phyloP scores from a whole-genome alignment of 2,113 vertebrate genomes.

The Suricata suricatta region DNA sequence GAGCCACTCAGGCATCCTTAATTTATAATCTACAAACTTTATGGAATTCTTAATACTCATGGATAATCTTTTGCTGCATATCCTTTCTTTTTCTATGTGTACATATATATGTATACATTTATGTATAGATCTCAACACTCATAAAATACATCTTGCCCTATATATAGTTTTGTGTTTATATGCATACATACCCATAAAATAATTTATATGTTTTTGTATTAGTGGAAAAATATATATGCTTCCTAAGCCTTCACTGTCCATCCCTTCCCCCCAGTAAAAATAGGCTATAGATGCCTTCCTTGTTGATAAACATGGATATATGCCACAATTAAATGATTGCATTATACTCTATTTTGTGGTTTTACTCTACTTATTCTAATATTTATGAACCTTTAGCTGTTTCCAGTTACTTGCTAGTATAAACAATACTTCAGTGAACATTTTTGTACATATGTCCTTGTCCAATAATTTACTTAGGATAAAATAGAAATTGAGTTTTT shows the following conservation, averaged over 20 bases:
- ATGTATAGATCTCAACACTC: background rate
- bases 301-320: background rate
- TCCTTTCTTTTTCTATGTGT: background rate
- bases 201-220: conserved; percentile 2
- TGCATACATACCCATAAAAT: background rate
- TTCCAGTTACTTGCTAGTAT: background rate
- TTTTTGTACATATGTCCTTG: background rate
- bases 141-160: background rate
- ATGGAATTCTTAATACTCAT: background rate
- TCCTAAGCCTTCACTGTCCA: background rate
- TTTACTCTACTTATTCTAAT: background rate
- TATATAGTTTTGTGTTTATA: background rate
- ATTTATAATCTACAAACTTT: background rate
- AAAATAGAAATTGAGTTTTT: background rate
- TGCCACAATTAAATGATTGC: background rate
- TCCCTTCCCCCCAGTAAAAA: background rate
- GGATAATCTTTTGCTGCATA: background rate
- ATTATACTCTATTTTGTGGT: background rate
- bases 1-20: background rate
- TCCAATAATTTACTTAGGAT: conserved; percentile 23
- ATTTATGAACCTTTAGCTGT: background rate
- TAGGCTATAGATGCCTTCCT: background rate
- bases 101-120: background rate
- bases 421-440: background rate
- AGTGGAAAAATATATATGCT: background rate